Conservation (phyloP, 2,888 invertebrate species). For the Allolobophora icterica region DNA sequence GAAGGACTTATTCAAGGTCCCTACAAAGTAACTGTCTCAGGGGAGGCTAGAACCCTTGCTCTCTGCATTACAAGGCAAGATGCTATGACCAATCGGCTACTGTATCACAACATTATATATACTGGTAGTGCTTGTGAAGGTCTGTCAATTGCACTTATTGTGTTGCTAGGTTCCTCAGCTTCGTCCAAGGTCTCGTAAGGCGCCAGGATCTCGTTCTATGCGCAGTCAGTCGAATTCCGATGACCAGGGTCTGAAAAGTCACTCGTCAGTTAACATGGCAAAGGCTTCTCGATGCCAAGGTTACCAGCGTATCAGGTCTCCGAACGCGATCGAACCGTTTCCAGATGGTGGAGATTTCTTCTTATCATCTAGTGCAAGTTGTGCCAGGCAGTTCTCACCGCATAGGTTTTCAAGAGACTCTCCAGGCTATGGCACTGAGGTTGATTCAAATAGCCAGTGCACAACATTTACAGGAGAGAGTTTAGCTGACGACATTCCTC, state of each 20-base stretch:
- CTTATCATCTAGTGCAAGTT: not conserved
- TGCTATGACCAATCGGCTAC: too few relatives aligned
- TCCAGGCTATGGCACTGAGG: not conserved
- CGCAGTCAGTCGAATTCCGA: not conserved
- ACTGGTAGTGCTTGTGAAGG: too few relatives aligned
- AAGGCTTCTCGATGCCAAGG: not conserved
- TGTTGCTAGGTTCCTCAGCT: not conserved
- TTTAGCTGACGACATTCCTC: not conserved
- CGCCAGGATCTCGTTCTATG: not conserved
- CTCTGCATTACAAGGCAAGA: too few relatives aligned
- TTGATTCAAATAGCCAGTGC: not conserved
- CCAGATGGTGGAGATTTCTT: not conserved
- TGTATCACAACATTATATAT: too few relatives aligned
- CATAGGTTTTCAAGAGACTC: not conserved
- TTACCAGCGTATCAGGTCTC: not conserved
- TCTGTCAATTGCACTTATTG: not conserved
- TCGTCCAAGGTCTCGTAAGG: not conserved
- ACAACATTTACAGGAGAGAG: not conserved
- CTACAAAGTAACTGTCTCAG: too few relatives aligned
- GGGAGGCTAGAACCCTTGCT: too few relatives aligned
- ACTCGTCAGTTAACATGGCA: not conserved
- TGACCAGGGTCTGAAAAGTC: not conserved
- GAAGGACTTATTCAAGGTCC: too few relatives aligned
- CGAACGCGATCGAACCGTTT: not conserved
- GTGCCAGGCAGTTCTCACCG: not conserved